phyloP scores from a whole-genome alignment of 1,140 invertebrate species.

The Oncopodura yosiiana region DNA sequence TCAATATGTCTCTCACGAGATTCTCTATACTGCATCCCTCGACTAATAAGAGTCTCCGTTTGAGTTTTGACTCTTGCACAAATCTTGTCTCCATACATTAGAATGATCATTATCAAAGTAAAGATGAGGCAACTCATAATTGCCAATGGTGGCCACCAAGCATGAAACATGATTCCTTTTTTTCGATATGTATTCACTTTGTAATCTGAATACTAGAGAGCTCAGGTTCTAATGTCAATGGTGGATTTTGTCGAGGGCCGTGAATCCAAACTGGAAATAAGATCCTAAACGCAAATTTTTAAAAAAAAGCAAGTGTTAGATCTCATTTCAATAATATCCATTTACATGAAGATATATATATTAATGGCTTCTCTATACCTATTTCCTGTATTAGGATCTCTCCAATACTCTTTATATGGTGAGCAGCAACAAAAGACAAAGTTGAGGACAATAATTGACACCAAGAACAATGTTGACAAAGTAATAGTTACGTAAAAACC shows the following conservation, averaged over 20 bases:
- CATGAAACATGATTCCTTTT: conserved; percentile 50
- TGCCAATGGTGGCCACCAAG: conserved; percentile 62
- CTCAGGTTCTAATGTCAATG: conserved; percentile 47
- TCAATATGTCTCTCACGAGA: not conserved
- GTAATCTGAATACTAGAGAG: conserved; percentile 30
- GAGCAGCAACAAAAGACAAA: conserved; percentile 68
- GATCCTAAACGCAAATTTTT: conserved; percentile 58
- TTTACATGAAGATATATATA: conserved; percentile 5
- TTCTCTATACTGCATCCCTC: not conserved
- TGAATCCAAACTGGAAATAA: conserved; percentile 69
- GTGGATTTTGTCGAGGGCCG: conserved; percentile 69
- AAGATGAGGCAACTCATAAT: conserved; percentile 58
- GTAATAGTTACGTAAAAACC: conserved; percentile 67
- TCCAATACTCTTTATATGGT: conserved; percentile 65
- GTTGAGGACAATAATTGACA: conserved; percentile 60
- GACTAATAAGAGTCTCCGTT: not conserved
- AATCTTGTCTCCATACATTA: conserved; percentile 35
- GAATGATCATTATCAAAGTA: conserved; percentile 53
- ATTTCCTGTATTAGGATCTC: conserved; percentile 65
- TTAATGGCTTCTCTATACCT: conserved; percentile 12
- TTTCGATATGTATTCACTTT: not conserved
- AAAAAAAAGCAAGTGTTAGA: not conserved
- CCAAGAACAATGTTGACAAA: conserved; percentile 59
- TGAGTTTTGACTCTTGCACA: conserved; percentile 24
- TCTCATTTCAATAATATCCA: not conserved